phyloP scores from a whole-genome alignment of 2,888 invertebrate genomes.

The Bibio marci region DNA sequence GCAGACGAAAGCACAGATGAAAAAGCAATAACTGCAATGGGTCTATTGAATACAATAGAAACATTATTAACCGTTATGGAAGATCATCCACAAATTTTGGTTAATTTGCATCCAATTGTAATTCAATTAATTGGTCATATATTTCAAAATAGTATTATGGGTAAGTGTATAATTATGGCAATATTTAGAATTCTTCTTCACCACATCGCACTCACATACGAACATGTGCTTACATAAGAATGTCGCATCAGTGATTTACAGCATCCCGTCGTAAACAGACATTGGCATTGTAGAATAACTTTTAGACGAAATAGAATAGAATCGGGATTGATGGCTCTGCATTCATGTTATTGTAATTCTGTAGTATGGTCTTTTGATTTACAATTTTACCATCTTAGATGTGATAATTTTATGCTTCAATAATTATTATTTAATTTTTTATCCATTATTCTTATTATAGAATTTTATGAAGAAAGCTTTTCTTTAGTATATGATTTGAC shows the following conservation, averaged over 20 bases:
- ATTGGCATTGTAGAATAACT: too few relatives aligned
- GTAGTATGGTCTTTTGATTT: too few relatives aligned
- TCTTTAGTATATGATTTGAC: slow-evolving; percentile 85
- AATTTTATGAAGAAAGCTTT: slow-evolving; percentile 95
- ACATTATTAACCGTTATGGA: slow-evolving; percentile 90
- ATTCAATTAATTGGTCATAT: slow-evolving; percentile 77
- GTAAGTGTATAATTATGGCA: slow-evolving; percentile 30
- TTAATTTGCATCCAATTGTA: slow-evolving; percentile 79
- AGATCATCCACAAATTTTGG: slow-evolving; percentile 59
- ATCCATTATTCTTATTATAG: slow-evolving; percentile 30
- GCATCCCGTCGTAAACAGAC: too few relatives aligned
- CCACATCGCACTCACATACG: too few relatives aligned
- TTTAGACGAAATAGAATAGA: too few relatives aligned
- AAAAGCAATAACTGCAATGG: slow-evolving; percentile 94
- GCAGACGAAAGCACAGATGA: slow-evolving; percentile 75
- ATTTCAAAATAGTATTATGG: slow-evolving; percentile 64
- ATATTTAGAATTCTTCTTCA: too few relatives aligned
- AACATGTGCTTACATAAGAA: too few relatives aligned
- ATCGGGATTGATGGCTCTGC: too few relatives aligned
- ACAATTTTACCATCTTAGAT: too few relatives aligned
- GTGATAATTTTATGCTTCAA: too few relatives aligned
- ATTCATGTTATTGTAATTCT: too few relatives aligned
- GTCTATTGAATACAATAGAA: slow-evolving; percentile 88
- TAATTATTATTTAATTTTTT: slow-evolving; percentile 1
- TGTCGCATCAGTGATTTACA: too few relatives aligned